Evolutionary conservation across 1,140 invertebrate genomes (phyloP), one percentile per base, ranked within the genome.

Genomic region (Cherax destructor): DNA sequence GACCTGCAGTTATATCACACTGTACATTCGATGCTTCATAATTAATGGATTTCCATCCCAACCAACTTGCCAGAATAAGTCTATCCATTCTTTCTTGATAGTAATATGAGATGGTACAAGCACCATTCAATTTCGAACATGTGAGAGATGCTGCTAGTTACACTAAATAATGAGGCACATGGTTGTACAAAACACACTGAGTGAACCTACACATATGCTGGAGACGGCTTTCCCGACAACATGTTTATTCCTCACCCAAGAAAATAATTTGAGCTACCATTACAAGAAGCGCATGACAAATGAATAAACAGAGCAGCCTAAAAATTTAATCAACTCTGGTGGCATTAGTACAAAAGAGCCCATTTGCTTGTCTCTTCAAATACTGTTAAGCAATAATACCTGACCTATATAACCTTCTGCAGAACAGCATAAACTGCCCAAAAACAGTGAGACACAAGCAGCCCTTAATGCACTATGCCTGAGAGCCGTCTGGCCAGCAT

Each of bases 141-240:
- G 89, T 86, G 89, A 91, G 89, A 91, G 89, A 85, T 91, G 89
- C 89, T 91, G 89, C 89, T 85, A 91, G 74, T 91, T 87, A 91
- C 90, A 91, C 90, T 91, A 91, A 91, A 87, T 91, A 91, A 91
- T 91, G 84, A 91, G 90, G 90, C 90, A 91, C 90, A 91, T 91
- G 90, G 90, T 91, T 91, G 90, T 91, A 91, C 90, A 91, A 91
- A 91, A 91, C 90, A 91, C 90, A 91, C 84, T 69, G 52, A 86
- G 85, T 87, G 85, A 86, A 91, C 84, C 52, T 76, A 91, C 78
- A 91, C 61, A 83, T 81, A 91, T 87, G 85, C 90, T 87, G 85
- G 72, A 86, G 84, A 87, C 79, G 85, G 78, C 84, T 59, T 21
- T 59, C 41, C 69, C 61, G 49, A 72, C 90, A 79, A 61, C 65